Base-by-base conservation (phyloP, 2,888 invertebrate species). In the Abrostola tripartita region DNA sequence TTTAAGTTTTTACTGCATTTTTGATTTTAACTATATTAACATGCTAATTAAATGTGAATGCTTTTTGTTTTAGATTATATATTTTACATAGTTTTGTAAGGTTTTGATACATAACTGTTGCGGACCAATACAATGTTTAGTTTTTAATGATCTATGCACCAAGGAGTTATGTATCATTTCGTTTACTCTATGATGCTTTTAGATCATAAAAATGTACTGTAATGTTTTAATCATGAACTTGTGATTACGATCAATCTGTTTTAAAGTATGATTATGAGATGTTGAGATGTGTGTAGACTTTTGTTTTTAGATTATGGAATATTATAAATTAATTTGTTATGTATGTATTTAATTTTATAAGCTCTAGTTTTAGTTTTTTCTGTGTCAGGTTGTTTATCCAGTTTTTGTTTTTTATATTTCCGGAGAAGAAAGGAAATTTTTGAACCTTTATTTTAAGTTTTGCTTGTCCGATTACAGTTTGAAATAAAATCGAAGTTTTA, bases 11-110 rank as follows among this genome's bases (percentile, higher is more conserved):
- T 83, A 87, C 84, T 89, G 92, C 92, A 91, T 91, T 92, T 92
- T 92, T 91, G 90, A 93, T 94, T 94, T 94, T 94, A 94, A 94
- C 94, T 86, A 76, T 87, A 92, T 92, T 94, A 94, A 94, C 93
- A 93, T 92, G 79, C 86, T 89, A 90, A 91, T 92, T 86, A 85
- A 88, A 84, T 88, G 81, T 90, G 88, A 89, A 90, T 92, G 90
- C 86, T 76, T 85, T 84, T 81, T 85, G 86, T 87, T 84, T 85
- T 80, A 83, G 78, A 85, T 84, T 79, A 71, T 14, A 9, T 81
- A 76, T 81, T 73, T 85, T 78, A 80, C 53, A 78, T 82, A 80
- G 51, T 81, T 74, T 78, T 74, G 89, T 90, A 87, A 86, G 81
- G 85, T 79, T 81, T 88, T 90, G 92, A 81, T 92, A 89, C 91